Base-by-base conservation (phyloP, 2,888 invertebrate species). In the Spodoptera littoralis region DNA sequence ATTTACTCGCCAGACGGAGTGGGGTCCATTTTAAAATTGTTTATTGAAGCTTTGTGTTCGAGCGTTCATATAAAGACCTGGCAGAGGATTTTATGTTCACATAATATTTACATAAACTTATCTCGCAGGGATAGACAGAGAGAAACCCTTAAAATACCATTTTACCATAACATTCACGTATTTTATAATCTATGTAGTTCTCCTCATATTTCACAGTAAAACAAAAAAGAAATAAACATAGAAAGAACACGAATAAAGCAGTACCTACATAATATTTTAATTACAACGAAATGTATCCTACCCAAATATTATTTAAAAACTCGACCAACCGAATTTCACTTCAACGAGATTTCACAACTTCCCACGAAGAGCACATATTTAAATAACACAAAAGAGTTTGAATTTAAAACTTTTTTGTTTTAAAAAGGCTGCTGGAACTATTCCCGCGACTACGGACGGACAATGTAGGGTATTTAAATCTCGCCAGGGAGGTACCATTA, bases 401-500 rank as follows among this genome's bases (percentile, higher is more conserved):
- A 59, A 62, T 76, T 52, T n/a, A 55, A 61, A 70, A 50, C 72
- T 66, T 65, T 55, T 60, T 61, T 4, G 56, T 51, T 60, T 46
- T 18, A 44, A 60, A 70, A 76, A 63, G 6, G 46, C 70, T 58
- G 65, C 63, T 63, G 52, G 53, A 75, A 79, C 79, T 77, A 77
- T 79, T 68, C 47, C 24, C 27, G 27, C 71, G 60, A 66, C 61
- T 62, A 45, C 52, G 65, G 61, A 63, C 70, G 58, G 54, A 76
- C 69, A 79, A 69, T 79, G 75, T 70, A 45, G 63, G 73, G 62
- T 79, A 79, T 79, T 79, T 76, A 70, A 79, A 79, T 76, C 82
- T 79, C 81, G 78, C 77, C 79, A 70, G 76, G 73, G 74, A 73
- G 81, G 73, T 72, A 72, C 83, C 87, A 88, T 91, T 91, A 90